Base-by-base conservation (phyloP, 2,797 vertebrate genomes). In the Coregonus sp. region DNA sequence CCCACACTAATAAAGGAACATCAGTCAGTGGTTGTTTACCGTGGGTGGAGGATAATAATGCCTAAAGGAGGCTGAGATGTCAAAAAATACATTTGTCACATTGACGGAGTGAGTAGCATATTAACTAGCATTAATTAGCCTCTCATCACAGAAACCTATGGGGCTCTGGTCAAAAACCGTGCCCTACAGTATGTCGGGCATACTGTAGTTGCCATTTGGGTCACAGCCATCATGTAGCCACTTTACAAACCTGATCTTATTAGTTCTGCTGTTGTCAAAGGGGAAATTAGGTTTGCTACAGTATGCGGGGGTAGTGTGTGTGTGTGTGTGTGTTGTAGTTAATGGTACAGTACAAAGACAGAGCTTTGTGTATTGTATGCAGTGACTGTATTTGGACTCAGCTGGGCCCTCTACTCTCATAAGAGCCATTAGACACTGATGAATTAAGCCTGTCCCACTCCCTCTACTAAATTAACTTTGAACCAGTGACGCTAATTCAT, bases 331-430 rank as follows among this genome's bases (percentile, higher is more conserved):
- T 47, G 9, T 47, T 47, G 40, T 47, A 47, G 40, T 47, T 88
- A 87, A 76, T 79, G 81, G 80, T 80, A 72, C 35, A 76, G 52
- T 40, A 82, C 77, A 84, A 86, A 72, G 73, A 71, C 71, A 61
- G 87, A 88, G 89, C 88, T 90, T 88, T 75, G 40, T 63, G 20
- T 47, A 47, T 25, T 25, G n/a, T 25, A 11, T 54, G 73, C 81
- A 81, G 61, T 25, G 25, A 11, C 40, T 47, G 40, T 47, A 47
- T 47, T 47, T 9, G 9, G 9, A 47, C 40, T 47, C 33, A 37
- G 69, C 47, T 47, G 68, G 40, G 9, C 40, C 4, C 85, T 91
- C 88, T 85, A 80, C 37, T 81, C 70, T 76, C 68, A 79, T 84
- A 75, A 72, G 73, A 79, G 65, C 47, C 54, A 50, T 78, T 74